Evolutionary conservation across 2,888 invertebrate species (phyloP), one percentile per base, ranked within the genome.

Genomic region (Pammene fasciana): DNA sequence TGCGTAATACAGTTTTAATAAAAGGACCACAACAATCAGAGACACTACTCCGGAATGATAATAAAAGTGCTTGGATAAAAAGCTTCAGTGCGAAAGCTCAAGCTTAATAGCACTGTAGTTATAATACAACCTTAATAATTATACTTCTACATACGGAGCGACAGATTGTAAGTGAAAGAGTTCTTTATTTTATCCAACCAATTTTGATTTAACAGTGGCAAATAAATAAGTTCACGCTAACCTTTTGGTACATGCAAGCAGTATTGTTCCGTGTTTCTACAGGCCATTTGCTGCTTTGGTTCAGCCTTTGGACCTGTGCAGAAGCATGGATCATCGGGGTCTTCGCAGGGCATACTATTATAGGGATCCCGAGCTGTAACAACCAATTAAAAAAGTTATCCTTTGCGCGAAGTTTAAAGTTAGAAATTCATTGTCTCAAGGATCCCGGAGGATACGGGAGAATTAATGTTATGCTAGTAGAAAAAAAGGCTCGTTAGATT

Each of bases 201-300:
- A 34, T 36, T 50, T 14, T 34, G 0, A 10, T 41, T 56, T 13
- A 1, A 11, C 18, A 8, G 0, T 18, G 8, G n/a, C 7, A 54
- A 61, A 13, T 16, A 6, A 11, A n/a, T n/a, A n/a, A n/a, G n/a
- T 48, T 10, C 46, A 11, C 45, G 59, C 80, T 85, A 78, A 92
- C 92, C 92, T 90, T 90, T 91, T 14, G 92, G 92, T 71, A 92
- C 79, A 74, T 92, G 92, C 64, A 92, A 80, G 75, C 92, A 92
- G 73, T 92, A 92, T 76, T 84, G 85, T 57, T 89, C 88, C 34
- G 86, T 92, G 72, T 92, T 92, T 71, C 89, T 83, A 76, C 92
- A 92, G 18, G 74, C 79, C 86, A 90, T 85, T 57, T 80, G 79
- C 72, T 82, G 78, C 72, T 86, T 86, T n/a, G 72, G 60, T 36